These are phyloP conservation scores for Phrynosoma blainvillii DNA, from an alignment of 2,113 vertebrate species.

Conservation along the genomic window DNA sequence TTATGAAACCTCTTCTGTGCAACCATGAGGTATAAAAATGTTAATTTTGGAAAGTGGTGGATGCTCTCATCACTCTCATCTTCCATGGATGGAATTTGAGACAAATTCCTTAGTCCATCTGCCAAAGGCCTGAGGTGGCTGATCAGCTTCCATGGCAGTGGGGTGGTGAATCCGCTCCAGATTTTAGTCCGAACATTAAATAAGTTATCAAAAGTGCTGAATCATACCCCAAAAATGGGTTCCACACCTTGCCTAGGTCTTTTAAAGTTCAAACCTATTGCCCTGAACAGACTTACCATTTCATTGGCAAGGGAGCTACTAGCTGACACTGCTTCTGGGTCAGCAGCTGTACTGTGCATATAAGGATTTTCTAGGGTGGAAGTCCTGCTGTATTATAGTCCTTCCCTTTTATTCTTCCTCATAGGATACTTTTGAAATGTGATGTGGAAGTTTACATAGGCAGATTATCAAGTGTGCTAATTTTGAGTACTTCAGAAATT, in stretches of 20 bases:
- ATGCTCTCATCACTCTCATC: too few species aligned
- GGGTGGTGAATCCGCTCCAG: too few species aligned
- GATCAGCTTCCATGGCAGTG: too few species aligned
- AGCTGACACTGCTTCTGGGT: too few species aligned
- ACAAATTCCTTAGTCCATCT: too few species aligned
- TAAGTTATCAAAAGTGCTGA: too few species aligned
- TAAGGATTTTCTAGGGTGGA: not conserved
- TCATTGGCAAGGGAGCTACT: too few species aligned
- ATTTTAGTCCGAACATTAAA: too few species aligned
- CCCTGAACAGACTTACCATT: not conserved
- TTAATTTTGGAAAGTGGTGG: not conserved
- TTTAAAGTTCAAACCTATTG: too few species aligned
- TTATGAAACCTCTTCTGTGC: not conserved
- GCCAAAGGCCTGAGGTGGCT: not conserved
- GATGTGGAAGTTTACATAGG: conserved; percentile 21
- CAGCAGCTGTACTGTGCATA: not conserved
- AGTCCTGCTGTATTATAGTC: not conserved
- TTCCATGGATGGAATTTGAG: too few species aligned
- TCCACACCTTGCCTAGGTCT: too few species aligned
- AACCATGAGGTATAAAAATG: not conserved
- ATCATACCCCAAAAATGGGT: too few species aligned
- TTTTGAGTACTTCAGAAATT: conserved; percentile 4
- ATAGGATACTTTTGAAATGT: not conserved
- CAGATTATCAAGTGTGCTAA: conserved; percentile 21
- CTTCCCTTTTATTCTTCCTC: not conserved